phyloP scores from a whole-genome alignment of 2,797 vertebrate species.

The Sebastes alutus region DNA sequence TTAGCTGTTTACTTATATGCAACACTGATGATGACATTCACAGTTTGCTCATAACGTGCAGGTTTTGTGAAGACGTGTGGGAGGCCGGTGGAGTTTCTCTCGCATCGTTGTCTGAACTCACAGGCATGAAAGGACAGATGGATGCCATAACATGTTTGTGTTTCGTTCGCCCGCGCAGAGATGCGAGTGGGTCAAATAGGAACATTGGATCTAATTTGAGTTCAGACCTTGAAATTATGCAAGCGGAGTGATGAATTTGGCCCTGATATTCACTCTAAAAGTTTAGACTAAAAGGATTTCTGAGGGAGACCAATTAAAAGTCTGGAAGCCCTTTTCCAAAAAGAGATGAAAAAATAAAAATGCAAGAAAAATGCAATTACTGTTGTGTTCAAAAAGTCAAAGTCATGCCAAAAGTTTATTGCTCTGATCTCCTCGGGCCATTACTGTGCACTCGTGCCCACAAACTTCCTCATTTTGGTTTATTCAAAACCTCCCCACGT shows the following conservation, averaged over 20 bases:
- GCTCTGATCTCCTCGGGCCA: background rate
- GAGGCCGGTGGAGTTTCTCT: constrained; percentile 18
- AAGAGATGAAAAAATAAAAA: background rate
- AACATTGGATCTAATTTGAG: constrained; percentile 16
- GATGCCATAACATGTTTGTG: constrained; percentile 6
- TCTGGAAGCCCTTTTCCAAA: background rate
- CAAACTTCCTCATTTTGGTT: constrained; percentile 2
- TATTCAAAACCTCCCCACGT: background rate
- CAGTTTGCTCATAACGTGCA: constrained; percentile 25
- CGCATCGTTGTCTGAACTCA: constrained; percentile 18
- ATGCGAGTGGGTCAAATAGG: constrained; percentile 18
- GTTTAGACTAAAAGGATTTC: constrained; percentile 1
- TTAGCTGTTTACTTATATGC: background rate
- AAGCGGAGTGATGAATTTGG: background rate
- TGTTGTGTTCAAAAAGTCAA: background rate
- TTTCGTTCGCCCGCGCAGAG: background rate
- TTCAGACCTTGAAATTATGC: background rate
- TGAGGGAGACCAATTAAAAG: background rate
- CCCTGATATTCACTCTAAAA: background rate
- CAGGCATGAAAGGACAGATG: constrained; percentile 39
- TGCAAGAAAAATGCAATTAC: background rate
- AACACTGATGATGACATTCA: constrained; percentile 22
- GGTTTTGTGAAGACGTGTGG: constrained; percentile 30
- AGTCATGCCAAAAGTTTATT: constrained; percentile 1
- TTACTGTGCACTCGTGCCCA: background rate